Base-by-base conservation (phyloP, 2,113 vertebrate genomes). In the Ascaphus truei region DNA sequence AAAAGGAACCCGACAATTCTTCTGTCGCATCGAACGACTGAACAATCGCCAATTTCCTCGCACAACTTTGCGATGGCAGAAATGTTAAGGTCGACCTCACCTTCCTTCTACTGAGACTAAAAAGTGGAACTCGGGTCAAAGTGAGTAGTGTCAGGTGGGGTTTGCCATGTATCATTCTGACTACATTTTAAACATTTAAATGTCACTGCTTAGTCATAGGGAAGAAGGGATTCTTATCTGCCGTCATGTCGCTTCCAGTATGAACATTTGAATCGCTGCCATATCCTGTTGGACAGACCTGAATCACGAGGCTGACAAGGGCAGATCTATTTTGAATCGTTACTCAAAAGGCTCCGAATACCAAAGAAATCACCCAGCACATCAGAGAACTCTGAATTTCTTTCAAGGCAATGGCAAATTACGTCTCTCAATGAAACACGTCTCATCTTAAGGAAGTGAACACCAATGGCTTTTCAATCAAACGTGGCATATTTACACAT, bases 401-500 rank as follows among this genome's bases (percentile, higher is more conserved):
- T 83, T 81, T 82, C 79, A 80, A 56, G 71, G 81, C 2, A 29
- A 72, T 31, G 82, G 85, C 79, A 47, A 72, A 74, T 73, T 29
- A 71, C 53, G 81, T 79, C 74, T 87, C 85, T 92, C 85, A 86
- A 83, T 79, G 84, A 64, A 73, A 78, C 84, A 73, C 86, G 84
- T 11, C 82, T 63, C 63, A 74, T 1, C 4, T 57, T 65, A 72
- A 84, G 90, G 89, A 92, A 90, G 84, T 13, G 72, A 74, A 61
- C 43, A 9, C 84, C 88, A 84, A 84, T 81, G 80, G 85, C 81
- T 71, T 78, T 80, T 91, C 88, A 84, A 91, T 92, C 90, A 88
- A 77, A 74, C 61, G 37, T 91, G 89, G 85, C 89, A 86, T 73
- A 82, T 92, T 88, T 92, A 51, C 91, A 92, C 83, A 89, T 80